Evolutionary conservation across 1,140 invertebrate genomes (phyloP).

Genomic region (Leptoteleia sp.): DNA sequence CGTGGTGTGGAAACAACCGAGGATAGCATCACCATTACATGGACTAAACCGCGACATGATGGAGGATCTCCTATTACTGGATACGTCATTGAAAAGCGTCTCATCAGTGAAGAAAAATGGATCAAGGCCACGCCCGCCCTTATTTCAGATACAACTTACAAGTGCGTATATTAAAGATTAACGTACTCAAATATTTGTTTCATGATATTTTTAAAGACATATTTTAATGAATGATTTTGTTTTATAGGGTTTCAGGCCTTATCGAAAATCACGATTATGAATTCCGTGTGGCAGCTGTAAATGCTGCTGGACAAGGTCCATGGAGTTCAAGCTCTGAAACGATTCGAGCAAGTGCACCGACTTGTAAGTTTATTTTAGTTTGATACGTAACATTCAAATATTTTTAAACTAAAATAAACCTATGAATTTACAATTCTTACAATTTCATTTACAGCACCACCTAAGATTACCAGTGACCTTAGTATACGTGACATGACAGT

Average conservation of each 20-base stretch:
- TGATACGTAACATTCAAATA: no score
- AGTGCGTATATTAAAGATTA: no score
- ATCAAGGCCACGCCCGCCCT: constrained; percentile 92
- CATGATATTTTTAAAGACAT: no score
- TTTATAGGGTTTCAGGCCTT: constrained; percentile 88
- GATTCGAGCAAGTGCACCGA: constrained; percentile 92
- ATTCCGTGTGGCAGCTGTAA: constrained; percentile 97
- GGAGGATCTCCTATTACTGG: constrained; percentile 96
- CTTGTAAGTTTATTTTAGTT: constrained; percentile 82
- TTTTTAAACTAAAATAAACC: no score
- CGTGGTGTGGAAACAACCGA: constrained; percentile 94
- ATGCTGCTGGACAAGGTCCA: constrained; percentile 96
- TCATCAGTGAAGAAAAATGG: constrained; percentile 94
- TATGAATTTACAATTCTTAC: background rate
- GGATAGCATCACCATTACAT: constrained; percentile 89
- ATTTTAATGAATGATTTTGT: background rate
- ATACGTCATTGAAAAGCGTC: constrained; percentile 95
- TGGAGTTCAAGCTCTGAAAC: constrained; percentile 95
- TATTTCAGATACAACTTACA: constrained; percentile 90
- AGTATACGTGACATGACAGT: constrained; percentile 96
- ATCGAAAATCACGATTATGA: constrained; percentile 98
- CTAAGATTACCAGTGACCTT: constrained; percentile 95
- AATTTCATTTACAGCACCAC: constrained; percentile 82
- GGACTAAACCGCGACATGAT: constrained; percentile 94
- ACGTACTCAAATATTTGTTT: no score